Base-by-base conservation (phyloP, 2,113 vertebrate genomes). In the Sander lucioperca region DNA sequence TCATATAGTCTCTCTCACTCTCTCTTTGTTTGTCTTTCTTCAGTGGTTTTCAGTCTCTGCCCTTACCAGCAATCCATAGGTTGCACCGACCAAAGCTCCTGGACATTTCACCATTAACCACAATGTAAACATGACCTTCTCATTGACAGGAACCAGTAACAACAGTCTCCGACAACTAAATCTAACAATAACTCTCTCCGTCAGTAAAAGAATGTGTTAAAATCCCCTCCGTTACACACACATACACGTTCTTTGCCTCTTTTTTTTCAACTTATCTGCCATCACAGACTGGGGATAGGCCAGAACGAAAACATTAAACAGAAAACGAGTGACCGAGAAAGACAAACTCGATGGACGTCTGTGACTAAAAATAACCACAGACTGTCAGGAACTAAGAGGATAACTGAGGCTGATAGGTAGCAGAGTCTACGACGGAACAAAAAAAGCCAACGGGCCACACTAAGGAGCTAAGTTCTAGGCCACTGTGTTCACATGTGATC, bases 31-130 rank as follows among this genome's bases (percentile, higher is more conserved):
- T 70, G 15, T 33, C 47, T 75, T 56, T 59, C 67, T 77, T 36
- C 61, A 79, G 51, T 66, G 65, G 68, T 88, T 66, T 68, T 73
- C 88, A 62, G 58, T 87, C 83, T 74, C 82, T 59, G 70, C 79
- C 69, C 71, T 84, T 63, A 82, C 69, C 79, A 86, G 95, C 95
- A 95, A 95, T 96, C 95, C 95, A 95, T 95, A 96, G 95, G 95
- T 94, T 96, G 95, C 95, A 93, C 84, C 80, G 71, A 83, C 74
- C 86, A 74, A 86, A 74, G 74, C 84, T 88, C 84, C 86, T 83
- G 73, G 80, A 91, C 90, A 82, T 89, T 92, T 87, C 58, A 63
- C 74, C 59, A 77, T 89, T 79, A 88, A 88, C 74, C 82, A 72
- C 81, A 92, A 88, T 92, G 93, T 94, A 92, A 92, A 93, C 91